Evolutionary conservation across 1,140 invertebrate genomes (phyloP).

Genomic region (Cotesia typhae): DNA sequence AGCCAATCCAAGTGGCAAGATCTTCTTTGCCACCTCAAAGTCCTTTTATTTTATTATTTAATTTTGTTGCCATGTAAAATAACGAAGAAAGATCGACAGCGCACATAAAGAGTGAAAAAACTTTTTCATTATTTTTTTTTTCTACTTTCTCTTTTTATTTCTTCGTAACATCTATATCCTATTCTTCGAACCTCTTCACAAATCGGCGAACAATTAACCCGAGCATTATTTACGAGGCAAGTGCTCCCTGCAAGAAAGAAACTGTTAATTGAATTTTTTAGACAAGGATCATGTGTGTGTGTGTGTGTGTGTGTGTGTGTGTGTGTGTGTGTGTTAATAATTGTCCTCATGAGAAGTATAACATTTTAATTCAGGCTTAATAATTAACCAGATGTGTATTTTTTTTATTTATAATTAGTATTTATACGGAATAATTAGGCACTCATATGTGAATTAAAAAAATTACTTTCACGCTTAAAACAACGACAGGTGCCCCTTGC

Average conservation of each 20-base stretch:
- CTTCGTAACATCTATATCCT: neutral
- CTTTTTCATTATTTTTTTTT: constrained; percentile 2
- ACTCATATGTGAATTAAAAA: neutral
- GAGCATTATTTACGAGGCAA: constrained; percentile 47
- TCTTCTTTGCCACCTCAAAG: neutral
- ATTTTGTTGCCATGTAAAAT: neutral
- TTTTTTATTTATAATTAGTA: constrained; percentile 2
- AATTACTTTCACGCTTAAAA: neutral
- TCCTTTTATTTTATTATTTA: neutral
- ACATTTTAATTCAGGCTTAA: neutral
- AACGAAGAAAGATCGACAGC: constrained; percentile 28
- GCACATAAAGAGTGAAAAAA: constrained; percentile 22
- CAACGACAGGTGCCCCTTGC: neutral
- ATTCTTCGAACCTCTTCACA: constrained; percentile 19
- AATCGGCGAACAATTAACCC: constrained; percentile 45
- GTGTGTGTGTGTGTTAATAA: neutral
- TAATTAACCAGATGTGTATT: too few relatives aligned
- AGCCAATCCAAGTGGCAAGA: neutral
- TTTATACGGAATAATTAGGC: neutral
- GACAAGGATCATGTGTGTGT: neutral
- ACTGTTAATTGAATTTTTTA: constrained; percentile 43
- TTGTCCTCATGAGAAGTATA: constrained; percentile 14
- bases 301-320: neutral
- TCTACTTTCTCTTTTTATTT: neutral
- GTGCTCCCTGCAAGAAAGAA: constrained; percentile 26